Conservation (phyloP, 2,113 vertebrate genomes). For the Balaenoptera acutorostrata region DNA sequence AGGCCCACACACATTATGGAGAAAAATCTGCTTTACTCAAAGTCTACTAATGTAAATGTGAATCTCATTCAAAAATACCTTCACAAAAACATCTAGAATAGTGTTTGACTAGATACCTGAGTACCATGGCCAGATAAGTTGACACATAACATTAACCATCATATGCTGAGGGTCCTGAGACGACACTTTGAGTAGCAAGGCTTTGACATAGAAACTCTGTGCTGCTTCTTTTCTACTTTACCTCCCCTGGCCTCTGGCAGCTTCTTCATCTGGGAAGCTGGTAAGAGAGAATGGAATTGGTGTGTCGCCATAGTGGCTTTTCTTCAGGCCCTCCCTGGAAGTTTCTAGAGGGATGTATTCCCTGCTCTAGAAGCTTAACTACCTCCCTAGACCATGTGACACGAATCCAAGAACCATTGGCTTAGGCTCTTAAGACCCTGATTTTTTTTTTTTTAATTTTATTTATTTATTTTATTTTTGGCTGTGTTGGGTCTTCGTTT, state of each 20-base stretch:
- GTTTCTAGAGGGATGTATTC: background rate
- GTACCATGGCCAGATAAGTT: background rate
- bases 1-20: no score
- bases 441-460: no score
- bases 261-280: no score
- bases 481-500: no score
- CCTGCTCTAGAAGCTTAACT: background rate
- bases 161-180: background rate
- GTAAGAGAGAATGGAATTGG: background rate
- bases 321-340: background rate
- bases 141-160: background rate
- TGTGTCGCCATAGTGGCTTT: background rate
- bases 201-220: background rate
- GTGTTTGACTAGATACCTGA: background rate
- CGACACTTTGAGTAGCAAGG: background rate
- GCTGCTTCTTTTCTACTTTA: background rate
- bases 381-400: background rate
- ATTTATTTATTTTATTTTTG: no score
- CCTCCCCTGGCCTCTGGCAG: background rate
- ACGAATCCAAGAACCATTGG: background rate
- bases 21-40: no score
- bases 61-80: no score
- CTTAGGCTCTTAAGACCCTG: background rate
- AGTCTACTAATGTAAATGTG: no score
- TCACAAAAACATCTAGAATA: background rate